These are phyloP conservation scores for Aporrectodea caliginosa DNA, from an alignment of 1,140 invertebrate genomes.

Conservation along the genomic window DNA sequence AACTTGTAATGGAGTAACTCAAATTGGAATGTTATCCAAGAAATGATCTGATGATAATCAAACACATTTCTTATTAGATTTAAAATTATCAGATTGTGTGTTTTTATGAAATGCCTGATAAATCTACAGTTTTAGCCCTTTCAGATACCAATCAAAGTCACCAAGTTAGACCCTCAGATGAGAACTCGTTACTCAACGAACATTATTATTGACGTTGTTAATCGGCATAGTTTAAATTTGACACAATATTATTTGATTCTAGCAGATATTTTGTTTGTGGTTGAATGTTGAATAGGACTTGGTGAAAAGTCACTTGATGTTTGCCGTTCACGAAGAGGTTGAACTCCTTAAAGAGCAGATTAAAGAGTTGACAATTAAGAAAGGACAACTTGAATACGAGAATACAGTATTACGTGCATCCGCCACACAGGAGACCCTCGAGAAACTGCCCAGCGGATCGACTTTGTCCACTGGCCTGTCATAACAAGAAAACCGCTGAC, in stretches of 20 bases:
- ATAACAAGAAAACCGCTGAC: background rate
- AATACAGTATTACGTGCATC: constrained; percentile 43
- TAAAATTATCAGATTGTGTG: no score
- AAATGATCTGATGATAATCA: no score
- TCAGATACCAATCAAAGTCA: no score
- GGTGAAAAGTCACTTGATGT: constrained; percentile 49
- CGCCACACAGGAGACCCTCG: constrained; percentile 40
- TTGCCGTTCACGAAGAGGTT: constrained; percentile 49
- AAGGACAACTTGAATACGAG: constrained; percentile 41
- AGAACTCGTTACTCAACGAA: background rate
- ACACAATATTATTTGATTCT: background rate
- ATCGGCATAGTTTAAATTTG: background rate
- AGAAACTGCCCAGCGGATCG: constrained; percentile 30
- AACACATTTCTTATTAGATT: no score
- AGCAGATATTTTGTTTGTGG: background rate
- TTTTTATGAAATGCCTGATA: background rate
- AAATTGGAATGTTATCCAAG: no score
- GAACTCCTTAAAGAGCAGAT: constrained; percentile 38
- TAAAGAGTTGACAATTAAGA: constrained; percentile 35
- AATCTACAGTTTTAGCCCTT: no score
- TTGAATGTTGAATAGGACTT: constrained; percentile 38
- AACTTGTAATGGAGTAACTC: no score
- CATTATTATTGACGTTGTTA: no score
- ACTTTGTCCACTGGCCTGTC: background rate
- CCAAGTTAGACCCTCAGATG: no score